Base-by-base conservation (phyloP, 1,140 invertebrate genomes). In the Tigriopus japonicus region DNA sequence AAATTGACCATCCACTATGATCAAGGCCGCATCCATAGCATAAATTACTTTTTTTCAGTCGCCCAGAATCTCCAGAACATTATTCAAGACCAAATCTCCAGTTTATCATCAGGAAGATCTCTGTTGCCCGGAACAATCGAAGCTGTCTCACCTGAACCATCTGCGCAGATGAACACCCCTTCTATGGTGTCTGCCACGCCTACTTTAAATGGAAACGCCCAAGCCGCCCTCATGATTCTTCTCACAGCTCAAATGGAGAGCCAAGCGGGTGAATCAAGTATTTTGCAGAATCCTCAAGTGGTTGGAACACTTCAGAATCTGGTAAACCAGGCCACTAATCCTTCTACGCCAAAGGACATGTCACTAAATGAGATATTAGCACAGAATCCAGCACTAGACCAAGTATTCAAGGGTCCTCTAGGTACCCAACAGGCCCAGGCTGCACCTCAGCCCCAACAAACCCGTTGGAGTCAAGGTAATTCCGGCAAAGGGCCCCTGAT, bases 31-130 rank as follows among this genome's bases (percentile, higher is more conserved):
- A 19, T 63, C 15, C 53, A 49, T n/a, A 14, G 19, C 42, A 21
- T 54, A 3, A n/a, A 54, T 28, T 65, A n/a, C 59, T 60, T 60
- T 52, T 59, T 70, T 67, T 21, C 67, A 74, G 73, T 75, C 68
- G 74, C 74, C 21, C 72, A 74, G 63, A 75, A 72, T 65, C 68
- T 75, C n/a, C 73, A 75, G 64, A 73, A 72, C 60, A 75, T 75
- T 43, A 75, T 75, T 58, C 65, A 70, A 56, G 68, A 70, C 28
- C 71, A 73, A 64, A 72, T 73, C 42, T 69, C 70, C 55, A 67
- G 28, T 28, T 13, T 60, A 56, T 43, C 56, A 56, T 14, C 62
- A 51, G n/a, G 51, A 52, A n/a, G 53, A 55, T 53, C 19, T 41
- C 21, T 52, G 45, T n/a, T 43, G 56, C 28, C 62, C 59, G 15